Base-by-base conservation (phyloP, 2,888 invertebrate species). In the Bugula neritina region DNA sequence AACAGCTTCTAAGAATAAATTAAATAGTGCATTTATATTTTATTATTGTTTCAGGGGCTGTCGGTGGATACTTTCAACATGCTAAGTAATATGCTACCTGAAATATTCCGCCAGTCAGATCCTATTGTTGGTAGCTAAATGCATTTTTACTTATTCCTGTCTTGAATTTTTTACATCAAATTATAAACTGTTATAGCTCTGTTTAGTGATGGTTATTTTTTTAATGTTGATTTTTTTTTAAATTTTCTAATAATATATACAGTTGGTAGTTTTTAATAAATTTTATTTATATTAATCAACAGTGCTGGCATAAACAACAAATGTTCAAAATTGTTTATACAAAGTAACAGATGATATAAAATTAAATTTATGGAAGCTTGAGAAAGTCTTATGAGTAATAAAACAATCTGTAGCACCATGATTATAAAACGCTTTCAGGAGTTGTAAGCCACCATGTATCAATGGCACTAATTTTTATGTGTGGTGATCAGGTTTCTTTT, bases 81-180 rank as follows among this genome's bases (percentile, higher is more conserved):
- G 71, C 87, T 96, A 73, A 90, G 93, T 1, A 89, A 90, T 72
- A 92, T 97, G 90, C 87, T 97, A 77, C 94, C 96, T 31, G 89
- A 90, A 80, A 94, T 97, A 76, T 98, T 97, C 86, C 88, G 95
- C 75, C 90, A 94, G 55, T 93, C 95, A n/a, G 96, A 94, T 87
- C 94, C 96, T 1, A 88, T 96, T 78, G 90, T 92, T 31, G 75
- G 77, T 35, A 78, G 75, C 3, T 69, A 69, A 74, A 34, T 21
- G 35, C 52, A 13, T 52, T 17, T 17, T 52, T 52, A 13, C 10
- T 17, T 52, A 52, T 17, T 13, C 52, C 52, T 52, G 10, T 52
- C 21, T 21, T 21, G 10, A 52, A 52, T 52, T 52, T 13, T 13
- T 13, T 52, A 10, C 10, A 13, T 13, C 52, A 52, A 52, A 52